Base-by-base conservation (phyloP, 2,888 invertebrate species). In the Drosophila paracracens region DNA sequence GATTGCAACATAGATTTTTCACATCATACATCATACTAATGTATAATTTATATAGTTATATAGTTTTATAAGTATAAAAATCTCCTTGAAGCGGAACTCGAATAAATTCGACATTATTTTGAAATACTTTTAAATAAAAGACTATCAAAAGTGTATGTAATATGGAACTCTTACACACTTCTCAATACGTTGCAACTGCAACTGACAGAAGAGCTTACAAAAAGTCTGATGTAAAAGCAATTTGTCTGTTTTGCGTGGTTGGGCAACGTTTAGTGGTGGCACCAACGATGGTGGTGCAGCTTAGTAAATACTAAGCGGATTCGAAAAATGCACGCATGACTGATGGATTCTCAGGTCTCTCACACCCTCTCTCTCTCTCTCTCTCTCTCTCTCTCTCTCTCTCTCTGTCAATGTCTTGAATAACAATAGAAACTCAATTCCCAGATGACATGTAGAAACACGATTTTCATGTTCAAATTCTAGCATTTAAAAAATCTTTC, bases 181-280 rank as follows among this genome's bases (percentile, higher is more conserved):
- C 38, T 35, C 31, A 50, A 60, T 53, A 67, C 51, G 2, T 2
- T 33, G 31, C 31, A 38, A 62, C 71, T 56, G 62, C 67, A 63
- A 76, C 65, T 54, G 33, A 31, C 65, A 68, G 69, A 76, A 70
- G 50, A 61, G 80, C 83, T 84, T 82, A 85, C 74, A 66, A 74
- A 67, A 63, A 66, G 76, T 51, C 60, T 63, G 56, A 58, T 79
- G 82, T 76, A 59, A 82, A 84, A 72, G 74, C 76, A 84, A 84
- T 81, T 81, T 79, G 79, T 67, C 4, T 8, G 46, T 8, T 46
- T 46, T 46, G 46, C 46, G 25, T 46, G 46, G 48, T 35, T 50
- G 38, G n/a, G 50, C 50, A 50, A 50, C 16, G 46, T 8, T 31
- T 36, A 38, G 21, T 43, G 60, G 50, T 48, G 48, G 33, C 33